phyloP scores from a whole-genome alignment of 2,888 invertebrate genomes.

The Orthonychiurus folsomi region DNA sequence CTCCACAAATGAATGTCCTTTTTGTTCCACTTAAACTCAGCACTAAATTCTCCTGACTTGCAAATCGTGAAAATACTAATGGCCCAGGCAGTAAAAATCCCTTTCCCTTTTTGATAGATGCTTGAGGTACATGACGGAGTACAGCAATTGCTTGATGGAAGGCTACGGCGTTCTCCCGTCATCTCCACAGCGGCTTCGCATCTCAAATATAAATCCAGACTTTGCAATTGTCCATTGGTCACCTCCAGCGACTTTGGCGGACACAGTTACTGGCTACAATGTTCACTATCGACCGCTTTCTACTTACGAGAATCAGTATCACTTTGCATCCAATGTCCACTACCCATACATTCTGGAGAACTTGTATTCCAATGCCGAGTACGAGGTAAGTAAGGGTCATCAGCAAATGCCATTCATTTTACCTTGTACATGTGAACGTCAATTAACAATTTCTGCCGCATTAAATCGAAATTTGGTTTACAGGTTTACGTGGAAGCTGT shows the following conservation, averaged over 20 bases:
- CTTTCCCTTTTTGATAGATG: too few relatives aligned
- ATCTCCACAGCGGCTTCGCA: constrained; percentile 56
- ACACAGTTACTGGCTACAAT: constrained; percentile 61
- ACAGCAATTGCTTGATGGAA: constrained; percentile 71
- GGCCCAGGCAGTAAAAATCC: too few relatives aligned
- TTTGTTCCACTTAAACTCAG: too few relatives aligned
- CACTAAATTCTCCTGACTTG: too few relatives aligned
- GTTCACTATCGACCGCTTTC: constrained; percentile 53
- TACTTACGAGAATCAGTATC: constrained; percentile 46
- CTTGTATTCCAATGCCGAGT: constrained; percentile 62
- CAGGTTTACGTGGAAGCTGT: constrained; percentile 60
- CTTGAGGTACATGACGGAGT: constrained; percentile 69
- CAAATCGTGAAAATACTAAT: too few relatives aligned
- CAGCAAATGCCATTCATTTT: neutral
- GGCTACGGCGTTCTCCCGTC: constrained; percentile 75
- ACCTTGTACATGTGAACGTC: neutral
- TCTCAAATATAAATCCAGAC: constrained; percentile 64
- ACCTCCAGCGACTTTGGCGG: constrained; percentile 58
- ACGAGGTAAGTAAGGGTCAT: constrained; percentile 53
- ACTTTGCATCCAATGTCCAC: constrained; percentile 46
- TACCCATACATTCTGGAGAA: constrained; percentile 67
- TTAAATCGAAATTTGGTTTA: too few relatives aligned
- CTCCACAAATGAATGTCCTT: too few relatives aligned
- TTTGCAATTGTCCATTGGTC: constrained; percentile 73
- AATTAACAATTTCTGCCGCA: neutral